phyloP scores from a whole-genome alignment of 2,797 vertebrate genomes.

The Bradypodion ventrale region DNA sequence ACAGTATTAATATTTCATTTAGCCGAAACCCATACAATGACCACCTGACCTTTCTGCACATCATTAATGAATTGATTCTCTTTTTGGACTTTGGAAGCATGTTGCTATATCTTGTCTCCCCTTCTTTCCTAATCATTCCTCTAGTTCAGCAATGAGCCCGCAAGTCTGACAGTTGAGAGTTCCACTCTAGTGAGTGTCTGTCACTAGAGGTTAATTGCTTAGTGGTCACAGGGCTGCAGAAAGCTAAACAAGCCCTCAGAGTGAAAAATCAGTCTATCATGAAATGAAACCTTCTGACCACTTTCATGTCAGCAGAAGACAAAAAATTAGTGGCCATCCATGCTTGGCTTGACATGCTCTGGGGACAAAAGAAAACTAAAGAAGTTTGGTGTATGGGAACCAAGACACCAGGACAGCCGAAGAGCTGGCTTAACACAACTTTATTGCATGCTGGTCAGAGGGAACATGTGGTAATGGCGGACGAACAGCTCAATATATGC shows the following conservation, averaged over 20 bases:
- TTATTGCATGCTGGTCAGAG: too few species aligned
- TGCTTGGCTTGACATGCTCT: background rate
- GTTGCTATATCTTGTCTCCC: too few species aligned
- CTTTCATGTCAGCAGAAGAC: background rate
- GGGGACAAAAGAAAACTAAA: background rate
- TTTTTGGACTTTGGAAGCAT: background rate
- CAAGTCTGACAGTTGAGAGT: background rate
- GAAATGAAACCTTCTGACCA: background rate
- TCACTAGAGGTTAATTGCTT: constrained; percentile 14
- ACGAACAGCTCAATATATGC: too few species aligned
- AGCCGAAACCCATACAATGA: background rate
- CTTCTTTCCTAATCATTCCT: background rate
- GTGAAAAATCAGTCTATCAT: background rate
- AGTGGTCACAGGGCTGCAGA: background rate
- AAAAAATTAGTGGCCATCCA: background rate
- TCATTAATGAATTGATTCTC: background rate
- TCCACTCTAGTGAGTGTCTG: background rate
- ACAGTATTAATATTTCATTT: background rate
- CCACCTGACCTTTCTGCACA: background rate
- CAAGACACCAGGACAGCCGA: too few species aligned
- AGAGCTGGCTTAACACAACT: too few species aligned
- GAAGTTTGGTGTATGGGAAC: too few species aligned
- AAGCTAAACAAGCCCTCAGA: constrained; percentile 15
- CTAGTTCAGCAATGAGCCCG: background rate
- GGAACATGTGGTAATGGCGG: too few species aligned